Percentiles rank a stretch among this genome's conserved stretches.
These are phyloP conservation scores for Scomber japonicus DNA, from an alignment of 2,113 vertebrate genomes.

Conservation along the genomic window DNA sequence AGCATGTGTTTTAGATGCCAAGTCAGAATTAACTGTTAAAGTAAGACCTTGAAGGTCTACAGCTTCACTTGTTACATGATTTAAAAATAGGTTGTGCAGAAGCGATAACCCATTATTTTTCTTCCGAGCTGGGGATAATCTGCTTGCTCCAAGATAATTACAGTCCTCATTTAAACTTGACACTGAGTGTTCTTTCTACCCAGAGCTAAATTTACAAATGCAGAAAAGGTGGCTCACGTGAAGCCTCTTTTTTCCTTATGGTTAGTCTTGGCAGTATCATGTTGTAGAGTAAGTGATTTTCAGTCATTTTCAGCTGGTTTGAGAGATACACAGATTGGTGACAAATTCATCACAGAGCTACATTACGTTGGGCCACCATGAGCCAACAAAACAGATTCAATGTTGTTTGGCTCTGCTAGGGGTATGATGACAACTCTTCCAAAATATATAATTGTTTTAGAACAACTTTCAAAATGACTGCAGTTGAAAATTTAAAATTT, in stretches of 20 bases:
- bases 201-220: conserved; percentile 54
- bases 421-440: neutral
- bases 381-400: neutral
- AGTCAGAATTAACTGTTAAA: conserved; percentile 20
- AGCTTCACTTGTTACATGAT: conserved; percentile 24
- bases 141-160: conserved; percentile 67
- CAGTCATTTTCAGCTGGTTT: neutral
- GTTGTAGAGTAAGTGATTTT: neutral
- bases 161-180: conserved; percentile 52
- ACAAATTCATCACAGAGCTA: neutral
- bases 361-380: neutral
- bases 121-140: conserved; percentile 63
- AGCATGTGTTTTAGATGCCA: neutral
- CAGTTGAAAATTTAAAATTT: too few relatives aligned
- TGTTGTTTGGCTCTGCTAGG: neutral
- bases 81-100: conserved; percentile 46
- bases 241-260: conserved; percentile 13
- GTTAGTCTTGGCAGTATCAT: neutral
- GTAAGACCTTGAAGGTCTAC: neutral
- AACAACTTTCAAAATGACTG: too few relatives aligned
- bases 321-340: too few relatives aligned
- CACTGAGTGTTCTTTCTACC: conserved; percentile 63
- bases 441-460: neutral
- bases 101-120: conserved; percentile 62
- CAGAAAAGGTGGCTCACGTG: conserved; percentile 28